Evolutionary conservation across 2,797 vertebrate species (phyloP), one percentile per base, ranked within the genome.

Genomic region (Xenops minutus): DNA sequence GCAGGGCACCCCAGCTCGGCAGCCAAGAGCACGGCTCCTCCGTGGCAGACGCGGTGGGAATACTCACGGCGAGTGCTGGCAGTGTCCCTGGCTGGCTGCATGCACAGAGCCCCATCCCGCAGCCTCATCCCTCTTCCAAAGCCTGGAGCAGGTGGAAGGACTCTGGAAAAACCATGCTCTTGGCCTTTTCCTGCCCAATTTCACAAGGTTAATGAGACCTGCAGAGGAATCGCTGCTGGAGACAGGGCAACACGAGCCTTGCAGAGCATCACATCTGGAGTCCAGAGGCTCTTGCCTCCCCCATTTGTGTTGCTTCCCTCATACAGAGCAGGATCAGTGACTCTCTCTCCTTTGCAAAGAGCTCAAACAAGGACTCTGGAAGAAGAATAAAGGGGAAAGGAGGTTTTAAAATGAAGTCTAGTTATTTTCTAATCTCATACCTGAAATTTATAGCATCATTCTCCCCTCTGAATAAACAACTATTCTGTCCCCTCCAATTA

Each of bases 201-300:
- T 96, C 89, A 82, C 91, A 95, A 95, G 93, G 94, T 94, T 95
- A 96, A 92, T 69, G 94, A 96, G 88, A 92, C 92, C 72, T 36
- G 29, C 61, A 58, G 91, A 88, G 89, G 92, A 95, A 93, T 92
- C 75, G 0, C 94, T 64, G 93, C 78, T 89, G 91, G 93, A 94
- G 36, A 77, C 3, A 2, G 84, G 95, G 88, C 89, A 96, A 34
- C 54, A 66, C 0, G 2, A 91, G 61, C 88, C 80, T 93, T 93
- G 92, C 89, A 85, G 89, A 93, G 85, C 88, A 82, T 68, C 83
- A 80, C 92, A 96, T 94, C 77, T 93, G 96, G 93, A 95, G 61
- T 36, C 93, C 90, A 96, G 93, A 97, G 83, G 83, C 12, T 0
- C 58, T 14, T 43, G 82, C 89, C 74, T 96, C 46, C 63, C 55